Base-by-base conservation (phyloP, 2,797 vertebrate species). In the Saxicola maurus region DNA sequence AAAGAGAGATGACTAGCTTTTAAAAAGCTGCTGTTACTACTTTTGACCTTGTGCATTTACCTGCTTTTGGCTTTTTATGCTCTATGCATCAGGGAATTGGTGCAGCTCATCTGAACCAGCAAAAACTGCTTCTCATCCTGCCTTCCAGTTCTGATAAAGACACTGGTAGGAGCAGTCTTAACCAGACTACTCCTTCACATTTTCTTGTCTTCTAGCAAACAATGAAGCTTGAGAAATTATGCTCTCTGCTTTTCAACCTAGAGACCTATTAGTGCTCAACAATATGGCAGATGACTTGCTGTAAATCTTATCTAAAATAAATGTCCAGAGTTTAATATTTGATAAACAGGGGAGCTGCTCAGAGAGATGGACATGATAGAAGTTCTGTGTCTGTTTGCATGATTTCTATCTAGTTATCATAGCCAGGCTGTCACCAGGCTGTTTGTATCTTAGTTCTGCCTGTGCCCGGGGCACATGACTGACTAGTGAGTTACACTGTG, bases 401-500 rank as follows among this genome's bases (percentile, higher is more conserved):
- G 56, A 75, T 38, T 83, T 87, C 89, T 68, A 10, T 67, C 82
- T 92, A 92, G 94, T 95, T 95, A 89, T 82, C 79, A 33, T 82
- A 91, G 73, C 68, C 60, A 84, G 61, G 66, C 72, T 84, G 75
- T 83, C 86, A 87, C 55, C 45, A 84, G 85, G 21, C 78, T 65
- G 37, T 92, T 95, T 89, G 76, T 91, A 21, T 67, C 56, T 55
- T 86, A 45, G n/a, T 53, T 87, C 77, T n/a, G 12, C 62, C 73
- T 19, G 12, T 91, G 78, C 80, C 75, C 0, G 4, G 84, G 81
- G 56, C 52, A 43, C 28, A 69, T 86, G 89, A 89, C 78, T 95
- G 85, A 86, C 76, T 82, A 84, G 90, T 95, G 83, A 94, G 90
- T 90, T 95, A 90, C 48, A 76, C 49, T 60, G 55, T 33, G 66